A percentile compares a stretch with the other conserved stretches of the same genome.
Conservation (phyloP, 2,113 vertebrate genomes). For the Chrysemys picta region DNA sequence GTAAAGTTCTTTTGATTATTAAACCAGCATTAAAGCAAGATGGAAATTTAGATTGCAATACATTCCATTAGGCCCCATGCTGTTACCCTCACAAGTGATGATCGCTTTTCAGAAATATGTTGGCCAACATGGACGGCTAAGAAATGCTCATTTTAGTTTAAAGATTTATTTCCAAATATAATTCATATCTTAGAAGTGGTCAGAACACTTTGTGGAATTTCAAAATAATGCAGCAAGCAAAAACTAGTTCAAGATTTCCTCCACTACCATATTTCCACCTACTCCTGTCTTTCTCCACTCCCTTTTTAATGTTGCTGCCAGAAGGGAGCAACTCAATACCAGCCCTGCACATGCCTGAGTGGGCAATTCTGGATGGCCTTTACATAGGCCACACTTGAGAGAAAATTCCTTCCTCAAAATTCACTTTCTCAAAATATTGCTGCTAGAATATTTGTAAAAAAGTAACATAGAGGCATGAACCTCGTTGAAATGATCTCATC, state of each 20-base stretch:
- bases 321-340: neutral
- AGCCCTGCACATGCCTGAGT: neutral
- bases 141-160: neutral
- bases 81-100: neutral
- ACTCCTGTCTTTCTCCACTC: neutral
- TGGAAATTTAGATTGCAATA: conserved; percentile 33
- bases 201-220: accelerated
- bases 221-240: neutral
- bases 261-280: accelerated
- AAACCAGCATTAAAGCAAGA: conserved; percentile 21
- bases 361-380: neutral
- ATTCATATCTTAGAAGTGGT: neutral
- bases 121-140: neutral
- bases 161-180: neutral
- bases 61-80: neutral
- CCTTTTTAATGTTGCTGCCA: neutral
- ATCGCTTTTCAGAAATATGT: conserved; percentile 1
- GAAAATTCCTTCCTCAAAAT: neutral
- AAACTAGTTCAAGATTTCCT: neutral
- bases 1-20: conserved; percentile 36
- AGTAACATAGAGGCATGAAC: neutral
- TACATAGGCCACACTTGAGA: neutral
- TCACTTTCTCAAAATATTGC: neutral
- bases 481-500: neutral
- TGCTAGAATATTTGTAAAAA: neutral